These are phyloP conservation scores for Anas bahamensis DNA, from an alignment of 2,797 vertebrate genomes.

Conservation along the genomic window DNA sequence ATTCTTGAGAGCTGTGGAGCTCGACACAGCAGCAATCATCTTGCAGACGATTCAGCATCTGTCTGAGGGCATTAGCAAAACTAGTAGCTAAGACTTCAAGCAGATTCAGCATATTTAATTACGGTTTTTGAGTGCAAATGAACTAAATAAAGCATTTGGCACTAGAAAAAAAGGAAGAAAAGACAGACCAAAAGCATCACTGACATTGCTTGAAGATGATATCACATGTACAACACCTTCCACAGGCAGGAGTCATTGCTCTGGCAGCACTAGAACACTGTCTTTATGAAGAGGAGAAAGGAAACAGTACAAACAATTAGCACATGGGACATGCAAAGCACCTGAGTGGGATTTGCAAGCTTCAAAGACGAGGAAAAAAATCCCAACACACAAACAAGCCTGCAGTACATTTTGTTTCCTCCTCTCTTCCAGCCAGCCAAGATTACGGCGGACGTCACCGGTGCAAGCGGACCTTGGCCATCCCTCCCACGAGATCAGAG, in stretches of 20 bases:
- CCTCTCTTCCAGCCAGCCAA: neutral
- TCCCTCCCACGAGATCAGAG: neutral
- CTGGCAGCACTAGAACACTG: neutral
- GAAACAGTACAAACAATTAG: neutral
- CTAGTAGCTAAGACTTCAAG: constrained; percentile 26
- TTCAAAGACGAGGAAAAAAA: neutral
- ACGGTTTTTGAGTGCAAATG: neutral
- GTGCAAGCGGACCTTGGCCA: neutral
- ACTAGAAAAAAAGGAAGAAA: neutral
- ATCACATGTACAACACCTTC: neutral
- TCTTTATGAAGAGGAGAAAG: neutral
- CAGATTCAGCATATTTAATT: constrained; percentile 41
- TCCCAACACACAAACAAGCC: neutral
- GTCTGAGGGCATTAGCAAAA: constrained; percentile 24
- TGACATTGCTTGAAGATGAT: neutral
- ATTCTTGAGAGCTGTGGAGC: neutral
- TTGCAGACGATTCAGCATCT: neutral
- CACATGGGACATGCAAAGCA: neutral
- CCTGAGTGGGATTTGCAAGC: neutral
- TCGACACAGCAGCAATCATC: neutral
- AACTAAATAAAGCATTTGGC: constrained; percentile 37
- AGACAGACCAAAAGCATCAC: constrained; percentile 2
- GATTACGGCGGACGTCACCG: neutral
- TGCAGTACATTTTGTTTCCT: neutral
- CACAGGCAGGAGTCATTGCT: neutral